phyloP scores from a whole-genome alignment of 2,113 vertebrate species.

The Xerus inauris region DNA sequence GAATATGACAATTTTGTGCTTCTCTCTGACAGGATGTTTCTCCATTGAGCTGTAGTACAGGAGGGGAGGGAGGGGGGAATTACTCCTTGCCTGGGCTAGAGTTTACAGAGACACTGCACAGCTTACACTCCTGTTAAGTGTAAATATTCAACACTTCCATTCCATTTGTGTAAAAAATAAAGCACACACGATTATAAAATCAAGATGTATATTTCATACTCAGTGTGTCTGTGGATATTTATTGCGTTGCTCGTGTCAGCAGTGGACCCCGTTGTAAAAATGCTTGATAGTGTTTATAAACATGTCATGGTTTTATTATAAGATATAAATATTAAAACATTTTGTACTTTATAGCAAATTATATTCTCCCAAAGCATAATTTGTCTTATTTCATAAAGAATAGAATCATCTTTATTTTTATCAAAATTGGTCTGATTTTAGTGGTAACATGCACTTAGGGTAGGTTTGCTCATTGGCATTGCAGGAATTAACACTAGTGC shows the following conservation, averaged over 20 bases:
- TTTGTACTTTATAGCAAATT: conserved; percentile 87
- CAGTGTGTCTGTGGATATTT: conserved; percentile 87
- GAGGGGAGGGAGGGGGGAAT: conserved; percentile 63
- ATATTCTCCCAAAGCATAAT: conserved; percentile 86
- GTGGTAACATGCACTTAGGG: not conserved
- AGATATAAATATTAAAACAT: conserved; percentile 87
- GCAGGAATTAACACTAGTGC: conserved; percentile 8
- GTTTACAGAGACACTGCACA: conserved; percentile 88
- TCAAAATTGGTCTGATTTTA: conserved; percentile 45
- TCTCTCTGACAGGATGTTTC: conserved; percentile 85
- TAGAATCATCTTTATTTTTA: conserved; percentile 64
- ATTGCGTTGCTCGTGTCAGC: conserved; percentile 79
- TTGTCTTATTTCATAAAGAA: conserved; percentile 83
- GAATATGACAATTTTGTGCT: conserved; percentile 33
- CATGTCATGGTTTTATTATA: conserved; percentile 86
- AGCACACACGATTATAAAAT: conserved; percentile 90
- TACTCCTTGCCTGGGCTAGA: conserved; percentile 83
- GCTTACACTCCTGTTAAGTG: conserved; percentile 89
- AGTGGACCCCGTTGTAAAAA: conserved; percentile 82
- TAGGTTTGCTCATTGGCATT: not conserved
- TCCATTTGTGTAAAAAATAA: conserved; percentile 92
- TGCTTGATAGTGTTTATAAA: conserved; percentile 86
- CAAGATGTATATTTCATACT: conserved; percentile 91
- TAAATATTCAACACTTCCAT: conserved; percentile 90
- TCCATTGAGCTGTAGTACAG: conserved; percentile 80